Percentiles rank a stretch among this genome's conserved stretches.
phyloP scores from a whole-genome alignment of 2,888 invertebrate genomes.

The Parthenolecanium corni region DNA sequence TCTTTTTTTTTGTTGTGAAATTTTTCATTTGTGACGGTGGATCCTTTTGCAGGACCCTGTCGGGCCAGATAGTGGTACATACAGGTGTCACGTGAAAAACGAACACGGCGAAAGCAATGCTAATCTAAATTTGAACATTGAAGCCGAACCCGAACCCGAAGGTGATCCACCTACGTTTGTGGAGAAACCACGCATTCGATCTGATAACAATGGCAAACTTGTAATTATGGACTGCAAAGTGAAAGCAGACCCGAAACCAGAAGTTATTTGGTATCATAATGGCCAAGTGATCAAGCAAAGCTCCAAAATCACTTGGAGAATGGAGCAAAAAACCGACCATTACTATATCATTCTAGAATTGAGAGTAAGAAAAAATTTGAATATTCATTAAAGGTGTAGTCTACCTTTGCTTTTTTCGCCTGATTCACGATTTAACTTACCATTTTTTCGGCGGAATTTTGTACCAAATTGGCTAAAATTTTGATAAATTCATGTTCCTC shows the following conservation, averaged over 20 bases:
- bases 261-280: conserved; percentile 71
- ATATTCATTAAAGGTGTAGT: not conserved
- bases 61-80: conserved; percentile 71
- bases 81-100: conserved; percentile 89
- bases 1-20: not conserved
- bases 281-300: conserved; percentile 67
- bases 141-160: conserved; percentile 87
- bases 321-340: conserved; percentile 61
- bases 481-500: not conserved
- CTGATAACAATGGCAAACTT: conserved; percentile 68
- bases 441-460: not conserved
- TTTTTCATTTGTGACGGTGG: not conserved
- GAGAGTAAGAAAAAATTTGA: conserved; percentile 40
- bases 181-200: conserved; percentile 77
- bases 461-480: not conserved
- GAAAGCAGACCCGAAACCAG: conserved; percentile 67
- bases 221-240: conserved; percentile 82
- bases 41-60: conserved; percentile 58
- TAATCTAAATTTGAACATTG: conserved; percentile 90
- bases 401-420: too few species aligned
- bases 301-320: conserved; percentile 60
- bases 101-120: conserved; percentile 95
- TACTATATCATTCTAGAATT: conserved; percentile 79
- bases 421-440: not conserved
- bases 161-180: conserved; percentile 90